Base-by-base conservation (phyloP, 2,888 invertebrate species). In the Oscheius sp. region DNA sequence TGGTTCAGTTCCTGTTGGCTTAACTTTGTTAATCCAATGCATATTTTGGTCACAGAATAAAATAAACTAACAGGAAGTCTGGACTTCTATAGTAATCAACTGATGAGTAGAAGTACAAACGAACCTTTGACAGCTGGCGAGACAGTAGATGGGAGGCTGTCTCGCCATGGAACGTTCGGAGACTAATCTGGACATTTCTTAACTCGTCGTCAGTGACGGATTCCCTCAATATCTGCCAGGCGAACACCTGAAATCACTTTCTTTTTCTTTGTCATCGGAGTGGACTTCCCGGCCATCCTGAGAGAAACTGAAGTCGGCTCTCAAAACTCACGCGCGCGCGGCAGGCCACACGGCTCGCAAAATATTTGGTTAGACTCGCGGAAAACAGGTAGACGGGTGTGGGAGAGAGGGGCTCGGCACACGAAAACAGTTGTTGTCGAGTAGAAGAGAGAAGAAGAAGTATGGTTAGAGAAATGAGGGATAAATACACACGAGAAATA, bases 141-240 rank as follows among this genome's bases (percentile, higher is more conserved):
- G 75, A 71, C 20, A 85, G 72, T n/a, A 85, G 70, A 67, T 85
- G 82, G 14, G 72, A 74, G 22, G 85, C 84, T 5, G 80, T 80
- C 70, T 85, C 85, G 41, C 85, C 85, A 57, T 84, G 83, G 71
- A 84, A 85, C 0, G 85, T 85, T 41, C 85, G 72, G 41, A 85
- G 73, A 0, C 79, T 77, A 57, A 85, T 85, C 70, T 83, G 82
- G 33, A 85, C 85, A 65, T 81, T 81, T 45, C 80, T 72, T 45
- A 85, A 68, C 64, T 85, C 85, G 36, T 84, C 83, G 51, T 85
- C 85, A n/a, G 82, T 82, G 33, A 84, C 82, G 26, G 84, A 83
- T 69, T 85, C 85, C 22, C 85, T 82, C 12, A 85, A 77, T 28
- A 85, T 83, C 67, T 85, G 85, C 85, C 85, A 85, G 14, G 85